Conservation (phyloP, 2,797 vertebrate species). For the Cirrhinus mrigala region DNA sequence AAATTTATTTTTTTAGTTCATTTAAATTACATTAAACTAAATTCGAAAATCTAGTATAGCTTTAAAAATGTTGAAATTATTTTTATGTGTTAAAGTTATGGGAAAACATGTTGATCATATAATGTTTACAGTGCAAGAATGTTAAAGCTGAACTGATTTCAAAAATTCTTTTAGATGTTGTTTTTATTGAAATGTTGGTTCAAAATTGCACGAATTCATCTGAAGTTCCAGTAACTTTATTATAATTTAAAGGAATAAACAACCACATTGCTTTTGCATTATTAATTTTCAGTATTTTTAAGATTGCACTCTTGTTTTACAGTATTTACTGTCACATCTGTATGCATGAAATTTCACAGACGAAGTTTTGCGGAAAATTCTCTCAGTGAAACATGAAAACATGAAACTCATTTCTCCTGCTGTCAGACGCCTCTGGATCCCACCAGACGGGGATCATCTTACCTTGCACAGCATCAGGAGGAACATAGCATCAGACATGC, state of each 20-base stretch:
- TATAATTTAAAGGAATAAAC: background rate
- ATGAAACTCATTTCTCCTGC: background rate
- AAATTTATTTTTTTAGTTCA: too few species aligned
- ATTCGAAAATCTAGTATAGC: background rate
- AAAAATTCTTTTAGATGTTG: background rate
- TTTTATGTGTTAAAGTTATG: background rate
- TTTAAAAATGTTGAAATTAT: background rate
- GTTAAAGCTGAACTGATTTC: background rate
- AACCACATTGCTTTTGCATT: background rate
- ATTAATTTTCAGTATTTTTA: too few species aligned
- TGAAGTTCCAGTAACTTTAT: background rate
- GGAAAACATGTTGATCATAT: too few species aligned
- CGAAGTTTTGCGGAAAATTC: background rate
- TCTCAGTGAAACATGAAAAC: too few species aligned
- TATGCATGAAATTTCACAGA: background rate
- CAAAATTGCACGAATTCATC: background rate
- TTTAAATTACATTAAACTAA: background rate
- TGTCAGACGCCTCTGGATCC: background rate
- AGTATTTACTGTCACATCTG: background rate
- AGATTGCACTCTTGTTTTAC: background rate
- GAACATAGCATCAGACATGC: conserved; percentile 87
- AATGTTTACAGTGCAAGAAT: background rate
- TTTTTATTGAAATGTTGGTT: background rate
- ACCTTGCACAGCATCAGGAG: conserved; percentile 98
- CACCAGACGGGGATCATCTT: conserved; percentile 68